phyloP scores from a whole-genome alignment of 2,888 invertebrate genomes.

The Branchellion lobata region DNA sequence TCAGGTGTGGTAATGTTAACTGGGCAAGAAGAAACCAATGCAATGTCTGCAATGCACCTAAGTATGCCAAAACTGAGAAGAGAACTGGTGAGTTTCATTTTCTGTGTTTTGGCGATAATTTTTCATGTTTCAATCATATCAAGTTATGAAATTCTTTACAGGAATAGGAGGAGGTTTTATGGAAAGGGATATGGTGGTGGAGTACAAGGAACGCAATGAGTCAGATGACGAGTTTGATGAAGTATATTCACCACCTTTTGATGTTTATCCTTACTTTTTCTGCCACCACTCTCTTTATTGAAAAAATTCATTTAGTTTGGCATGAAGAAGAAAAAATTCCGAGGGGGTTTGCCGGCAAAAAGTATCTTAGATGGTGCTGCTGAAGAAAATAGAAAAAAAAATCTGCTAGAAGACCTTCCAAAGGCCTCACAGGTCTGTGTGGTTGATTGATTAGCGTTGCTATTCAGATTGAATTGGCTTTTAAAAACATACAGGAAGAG shows the following conservation, averaged over 20 bases:
- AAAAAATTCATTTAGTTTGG: slow-evolving; percentile 62
- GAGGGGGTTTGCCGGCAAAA: slow-evolving; percentile 38
- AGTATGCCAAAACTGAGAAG: slow-evolving; percentile 87
- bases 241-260: slow-evolving; percentile 63
- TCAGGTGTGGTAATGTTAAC: slow-evolving; percentile 94
- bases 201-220: slow-evolving; percentile 77
- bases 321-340: slow-evolving; percentile 63
- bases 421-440: too few relatives aligned
- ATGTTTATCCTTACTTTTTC: neutral
- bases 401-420: too few relatives aligned
- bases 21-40: slow-evolving; percentile 94
- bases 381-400: neutral
- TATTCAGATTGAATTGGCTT: too few relatives aligned
- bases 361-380: neutral
- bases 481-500: slow-evolving; percentile 2
- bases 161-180: slow-evolving; percentile 73
- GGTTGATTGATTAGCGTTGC: too few relatives aligned
- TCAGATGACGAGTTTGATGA: slow-evolving; percentile 94
- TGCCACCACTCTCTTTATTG: neutral
- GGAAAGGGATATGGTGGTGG: slow-evolving; percentile 85
- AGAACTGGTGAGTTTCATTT: slow-evolving; percentile 64
- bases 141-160: slow-evolving; percentile 45
- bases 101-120: neutral
- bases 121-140: neutral
- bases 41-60: slow-evolving; percentile 97